Evolutionary conservation across 1,140 invertebrate genomes (phyloP).

Genomic region (Bradysia coprophila): DNA sequence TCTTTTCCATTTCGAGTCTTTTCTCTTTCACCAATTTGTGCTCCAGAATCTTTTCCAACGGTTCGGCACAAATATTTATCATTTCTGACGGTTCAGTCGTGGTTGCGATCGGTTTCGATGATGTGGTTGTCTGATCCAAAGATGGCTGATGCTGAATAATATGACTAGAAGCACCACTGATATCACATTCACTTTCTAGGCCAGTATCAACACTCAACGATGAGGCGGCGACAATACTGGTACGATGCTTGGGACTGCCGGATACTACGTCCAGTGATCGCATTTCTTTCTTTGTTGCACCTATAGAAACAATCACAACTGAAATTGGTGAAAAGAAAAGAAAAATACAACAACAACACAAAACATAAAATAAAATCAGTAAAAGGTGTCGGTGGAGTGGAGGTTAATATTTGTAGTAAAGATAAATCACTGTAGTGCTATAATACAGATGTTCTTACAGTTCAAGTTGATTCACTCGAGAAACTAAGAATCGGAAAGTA

Average conservation of each 20-base stretch:
- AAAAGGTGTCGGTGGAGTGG: no score
- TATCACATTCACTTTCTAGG: constrained; percentile 11
- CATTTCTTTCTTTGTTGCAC: constrained; percentile 22
- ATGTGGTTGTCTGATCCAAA: constrained; percentile 10
- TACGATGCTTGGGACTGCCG: constrained; percentile 24
- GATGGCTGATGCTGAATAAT: constrained; percentile 20
- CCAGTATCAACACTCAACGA: constrained; percentile 14
- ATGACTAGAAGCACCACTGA: constrained; percentile 6
- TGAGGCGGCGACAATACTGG: constrained; percentile 20
- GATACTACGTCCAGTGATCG: constrained; percentile 17
- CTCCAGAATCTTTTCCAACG: constrained; percentile 60
- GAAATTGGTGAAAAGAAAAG: constrained; percentile 4
- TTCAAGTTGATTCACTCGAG: no score
- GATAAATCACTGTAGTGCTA: no score
- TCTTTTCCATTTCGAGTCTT: constrained; percentile 66
- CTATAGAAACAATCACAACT: constrained; percentile 25
- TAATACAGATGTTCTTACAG: no score
- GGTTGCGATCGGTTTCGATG: background rate
- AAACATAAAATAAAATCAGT: background rate
- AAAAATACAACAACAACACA: background rate
- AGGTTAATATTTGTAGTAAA: no score
- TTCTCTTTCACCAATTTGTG: constrained; percentile 70
- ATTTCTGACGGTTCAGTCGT: constrained; percentile 19
- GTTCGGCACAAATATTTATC: constrained; percentile 50
- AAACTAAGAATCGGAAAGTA: no score